Base-by-base conservation (phyloP, 2,888 invertebrate genomes). In the Candidula unifasciata region DNA sequence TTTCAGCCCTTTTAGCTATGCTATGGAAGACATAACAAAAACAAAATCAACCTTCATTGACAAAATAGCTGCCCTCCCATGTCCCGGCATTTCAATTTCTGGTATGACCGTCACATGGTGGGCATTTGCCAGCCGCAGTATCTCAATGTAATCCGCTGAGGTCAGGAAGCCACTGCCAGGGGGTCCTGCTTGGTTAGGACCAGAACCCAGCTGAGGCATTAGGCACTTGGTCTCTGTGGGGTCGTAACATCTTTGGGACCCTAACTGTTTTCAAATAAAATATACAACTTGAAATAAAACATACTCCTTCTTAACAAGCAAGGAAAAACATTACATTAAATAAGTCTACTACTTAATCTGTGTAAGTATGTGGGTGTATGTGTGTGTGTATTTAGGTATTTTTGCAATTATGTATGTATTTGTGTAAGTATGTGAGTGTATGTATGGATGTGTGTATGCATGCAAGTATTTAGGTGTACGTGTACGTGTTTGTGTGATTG, bases 11-110 rank as follows among this genome's bases (percentile, higher is more conserved):
- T 18, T 13, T 24, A 60, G 24, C 21, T 60, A 24, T 21, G 60
- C 16, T 30, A 27, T 16, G 16, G n/a, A 27, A 27, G 30, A 27
- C 16, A 68, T 27, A 3, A 30, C 16, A 27, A 27, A 68, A 0
- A 52, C 10, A 10, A 82, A 1, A 5, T 83, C 35, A 18, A 79
- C 80, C 80, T 87, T 86, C 88, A 88, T 88, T 24, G 88, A 80
- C 35, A 89, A 88, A 78, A 91, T 88, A 60, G 91, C 89, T 6
- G 91, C 90, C n/a, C 87, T 84, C 3, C 87, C 83, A 82, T 90
- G 89, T 2, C 90, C 89, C 0, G 89, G 90, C 87, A 89, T 87
- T 79, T 90, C 91, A 60, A 91, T 87, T 84, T 91, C 91, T 18
- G 91, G 90, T 78, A 91, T 89, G 54, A 91, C 89, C 24, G 86